Conservation (phyloP, 2,888 invertebrate genomes). For the Ochropacha duplaris region DNA sequence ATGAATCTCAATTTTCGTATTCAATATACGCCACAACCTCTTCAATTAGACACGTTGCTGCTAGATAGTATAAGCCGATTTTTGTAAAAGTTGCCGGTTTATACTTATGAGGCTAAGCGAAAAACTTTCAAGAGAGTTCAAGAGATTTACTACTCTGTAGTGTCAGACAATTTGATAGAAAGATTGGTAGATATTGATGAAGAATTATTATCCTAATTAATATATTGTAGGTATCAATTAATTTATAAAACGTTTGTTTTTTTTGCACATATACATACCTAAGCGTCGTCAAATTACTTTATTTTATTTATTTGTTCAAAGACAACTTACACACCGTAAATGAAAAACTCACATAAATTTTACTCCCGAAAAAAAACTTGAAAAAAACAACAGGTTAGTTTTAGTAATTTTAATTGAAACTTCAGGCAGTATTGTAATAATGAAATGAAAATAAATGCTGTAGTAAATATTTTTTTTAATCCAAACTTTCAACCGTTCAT, state of each 20-base stretch:
- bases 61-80: constrained; percentile 45
- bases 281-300: no score
- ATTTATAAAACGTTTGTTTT: no score
- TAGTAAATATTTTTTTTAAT: neutral
- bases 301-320: no score
- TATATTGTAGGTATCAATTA: no score
- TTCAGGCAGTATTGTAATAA: neutral
- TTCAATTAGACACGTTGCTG: constrained; percentile 50
- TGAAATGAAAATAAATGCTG: neutral
- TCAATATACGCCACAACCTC: constrained; percentile 40
- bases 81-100: constrained; percentile 40
- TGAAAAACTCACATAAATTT: no score
- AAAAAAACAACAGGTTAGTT: no score
- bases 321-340: no score
- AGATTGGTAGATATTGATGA: neutral
- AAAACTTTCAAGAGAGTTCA: no score
- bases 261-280: no score
- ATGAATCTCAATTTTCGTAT: constrained; percentile 43
- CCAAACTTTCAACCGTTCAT: constrained; percentile 19
- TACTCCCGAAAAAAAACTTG: no score
- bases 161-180: neutral
- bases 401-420: no score
- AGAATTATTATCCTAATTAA: neutral
- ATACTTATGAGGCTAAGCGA: no score
- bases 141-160: neutral